A percentile compares a stretch with the other conserved stretches of the same genome.
phyloP scores from a whole-genome alignment of 2,888 invertebrate genomes.

The Onchidella celtica region DNA sequence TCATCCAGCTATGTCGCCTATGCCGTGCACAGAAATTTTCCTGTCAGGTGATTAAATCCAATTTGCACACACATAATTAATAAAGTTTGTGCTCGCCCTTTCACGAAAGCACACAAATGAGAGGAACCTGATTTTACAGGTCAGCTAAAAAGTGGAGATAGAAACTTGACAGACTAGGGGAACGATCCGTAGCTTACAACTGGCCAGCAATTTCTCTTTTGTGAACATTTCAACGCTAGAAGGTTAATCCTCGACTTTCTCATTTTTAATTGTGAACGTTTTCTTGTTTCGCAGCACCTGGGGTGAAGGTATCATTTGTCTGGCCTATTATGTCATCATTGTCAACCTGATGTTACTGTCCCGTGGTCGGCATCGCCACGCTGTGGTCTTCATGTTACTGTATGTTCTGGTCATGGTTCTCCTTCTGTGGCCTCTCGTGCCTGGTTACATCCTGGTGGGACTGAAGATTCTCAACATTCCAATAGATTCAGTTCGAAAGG shows the following conservation, averaged over 20 bases:
- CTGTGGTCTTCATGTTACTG: constrained; percentile 8
- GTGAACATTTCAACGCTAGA: too few species aligned
- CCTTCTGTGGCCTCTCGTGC: background rate
- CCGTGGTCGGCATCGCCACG: background rate
- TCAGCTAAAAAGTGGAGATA: too few species aligned
- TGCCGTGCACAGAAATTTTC: constrained; percentile 19
- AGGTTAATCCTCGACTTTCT: too few species aligned
- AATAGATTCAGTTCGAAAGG: background rate
- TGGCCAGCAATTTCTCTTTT: too few species aligned
- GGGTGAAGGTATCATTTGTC: constrained; percentile 14
- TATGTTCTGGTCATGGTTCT: constrained; percentile 14
- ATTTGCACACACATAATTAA: background rate
- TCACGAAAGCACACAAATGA: too few species aligned
- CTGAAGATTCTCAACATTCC: constrained; percentile 16
- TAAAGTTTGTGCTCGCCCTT: too few species aligned
- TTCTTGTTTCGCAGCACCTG: too few species aligned
- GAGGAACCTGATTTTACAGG: too few species aligned
- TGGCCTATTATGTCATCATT: constrained; percentile 9
- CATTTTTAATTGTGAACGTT: too few species aligned
- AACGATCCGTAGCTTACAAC: too few species aligned
- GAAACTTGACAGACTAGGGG: too few species aligned
- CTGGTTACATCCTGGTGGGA: background rate
- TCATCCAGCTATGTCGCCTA: constrained; percentile 26
- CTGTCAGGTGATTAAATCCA: constrained; percentile 35
- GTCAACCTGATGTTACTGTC: background rate